Conservation (phyloP, 2,797 vertebrate species). For the Epinephelus awoara region DNA sequence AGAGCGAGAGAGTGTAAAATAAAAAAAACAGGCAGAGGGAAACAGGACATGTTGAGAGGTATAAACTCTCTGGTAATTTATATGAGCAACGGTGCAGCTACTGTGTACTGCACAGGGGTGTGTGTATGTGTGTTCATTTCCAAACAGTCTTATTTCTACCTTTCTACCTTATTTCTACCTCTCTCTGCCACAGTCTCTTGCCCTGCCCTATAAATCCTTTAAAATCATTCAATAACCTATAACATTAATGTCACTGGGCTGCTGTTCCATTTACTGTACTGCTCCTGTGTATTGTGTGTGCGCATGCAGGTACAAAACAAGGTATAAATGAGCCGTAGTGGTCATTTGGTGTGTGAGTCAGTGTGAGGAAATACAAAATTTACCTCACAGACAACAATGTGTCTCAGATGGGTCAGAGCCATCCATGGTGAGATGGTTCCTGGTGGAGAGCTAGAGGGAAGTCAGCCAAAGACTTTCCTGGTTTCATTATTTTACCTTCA, state of each 20-base stretch:
- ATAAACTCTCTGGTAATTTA: conserved; percentile 73
- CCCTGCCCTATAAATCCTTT: conserved; percentile 82
- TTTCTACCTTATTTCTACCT: too few species aligned
- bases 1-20: neutral
- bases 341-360: conserved; percentile 39
- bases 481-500: conserved; percentile 17
- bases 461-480: conserved; percentile 8
- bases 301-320: conserved; percentile 6
- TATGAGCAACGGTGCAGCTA: conserved; percentile 54
- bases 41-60: conserved; percentile 57
- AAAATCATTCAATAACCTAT: conserved; percentile 85
- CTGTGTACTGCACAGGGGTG: conserved; percentile 6
- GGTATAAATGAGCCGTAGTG: conserved; percentile 43
- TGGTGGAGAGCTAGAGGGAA: conserved; percentile 14
- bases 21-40: conserved; percentile 29
- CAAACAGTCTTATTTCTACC: conserved; percentile 71
- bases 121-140: conserved; percentile 50
- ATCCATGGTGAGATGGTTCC: conserved; percentile 28
- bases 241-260: conserved; percentile 84
- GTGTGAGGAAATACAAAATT: conserved; percentile 41
- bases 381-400: conserved; percentile 31
- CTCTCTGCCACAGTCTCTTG: conserved; percentile 75
- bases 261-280: conserved; percentile 79
- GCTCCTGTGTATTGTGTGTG: conserved; percentile 44
- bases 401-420: conserved; percentile 36